phyloP scores from a whole-genome alignment of 1,140 invertebrate species.

The Goniozus legneri region DNA sequence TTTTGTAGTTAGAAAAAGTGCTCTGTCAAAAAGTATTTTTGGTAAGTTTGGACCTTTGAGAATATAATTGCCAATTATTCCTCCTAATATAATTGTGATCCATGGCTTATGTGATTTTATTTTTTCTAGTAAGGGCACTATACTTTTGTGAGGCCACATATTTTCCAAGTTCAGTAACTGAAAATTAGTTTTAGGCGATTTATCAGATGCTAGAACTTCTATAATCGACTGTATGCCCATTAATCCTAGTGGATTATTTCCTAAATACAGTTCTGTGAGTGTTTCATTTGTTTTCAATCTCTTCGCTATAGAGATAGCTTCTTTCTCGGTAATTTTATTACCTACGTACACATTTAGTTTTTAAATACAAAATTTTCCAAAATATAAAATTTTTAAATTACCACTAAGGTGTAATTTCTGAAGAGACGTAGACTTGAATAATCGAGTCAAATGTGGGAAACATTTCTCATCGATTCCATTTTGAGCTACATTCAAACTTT shows the following conservation, averaged over 20 bases:
- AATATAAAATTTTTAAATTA: slow-evolving; percentile 19
- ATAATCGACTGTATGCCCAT: slow-evolving; percentile 31
- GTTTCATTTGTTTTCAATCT: slow-evolving; percentile 32
- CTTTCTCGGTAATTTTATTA: background rate
- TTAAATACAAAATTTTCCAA: background rate
- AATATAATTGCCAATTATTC: slow-evolving; percentile 49
- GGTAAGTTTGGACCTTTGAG: slow-evolving; percentile 45
- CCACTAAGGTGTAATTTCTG: slow-evolving; percentile 31
- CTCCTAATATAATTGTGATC: slow-evolving; percentile 42
- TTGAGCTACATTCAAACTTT: slow-evolving; percentile 46
- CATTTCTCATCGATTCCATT: slow-evolving; percentile 36
- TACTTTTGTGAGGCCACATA: slow-evolving; percentile 42
- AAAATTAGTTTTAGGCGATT: slow-evolving; percentile 24
- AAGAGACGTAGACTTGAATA: slow-evolving; percentile 21
- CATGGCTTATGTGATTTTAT: slow-evolving; percentile 29
- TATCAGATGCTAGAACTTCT: slow-evolving; percentile 14
- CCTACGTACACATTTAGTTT: background rate
- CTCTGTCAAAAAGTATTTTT: slow-evolving; percentile 47
- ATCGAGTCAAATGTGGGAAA: slow-evolving; percentile 18
- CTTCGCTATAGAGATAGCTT: slow-evolving; percentile 29
- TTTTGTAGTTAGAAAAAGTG: slow-evolving; percentile 46
- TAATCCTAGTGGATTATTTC: slow-evolving; percentile 37
- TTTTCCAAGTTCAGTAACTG: slow-evolving; percentile 45
- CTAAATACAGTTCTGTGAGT: slow-evolving; percentile 32
- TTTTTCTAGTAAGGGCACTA: slow-evolving; percentile 32